phyloP scores from a whole-genome alignment of 2,888 invertebrate genomes.

The Nomada hirtipes region DNA sequence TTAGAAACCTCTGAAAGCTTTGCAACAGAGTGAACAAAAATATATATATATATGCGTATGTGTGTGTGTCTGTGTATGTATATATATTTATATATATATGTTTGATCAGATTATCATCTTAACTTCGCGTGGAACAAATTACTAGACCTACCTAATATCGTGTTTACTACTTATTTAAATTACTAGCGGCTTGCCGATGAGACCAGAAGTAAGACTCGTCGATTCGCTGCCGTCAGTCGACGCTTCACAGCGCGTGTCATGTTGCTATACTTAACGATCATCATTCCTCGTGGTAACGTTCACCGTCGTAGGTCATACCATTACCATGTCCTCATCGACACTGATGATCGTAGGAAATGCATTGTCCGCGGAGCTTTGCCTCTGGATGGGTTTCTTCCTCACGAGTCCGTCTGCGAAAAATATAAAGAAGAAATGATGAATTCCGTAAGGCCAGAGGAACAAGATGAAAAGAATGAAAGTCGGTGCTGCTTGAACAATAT shows the following conservation, averaged over 20 bases:
- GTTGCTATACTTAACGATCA: slow-evolving; percentile 60
- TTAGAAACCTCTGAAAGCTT: slow-evolving; percentile 59
- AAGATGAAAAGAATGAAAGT: too few relatives aligned
- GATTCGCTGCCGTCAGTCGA: slow-evolving; percentile 65
- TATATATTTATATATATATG: slow-evolving; percentile 19
- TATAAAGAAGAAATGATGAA: slow-evolving; percentile 38
- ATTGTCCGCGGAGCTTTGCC: slow-evolving; percentile 82
- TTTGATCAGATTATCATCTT: slow-evolving; percentile 61
- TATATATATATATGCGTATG: not conserved
- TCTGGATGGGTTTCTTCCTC: slow-evolving; percentile 81
- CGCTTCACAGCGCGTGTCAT: slow-evolving; percentile 66
- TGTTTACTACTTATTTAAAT: slow-evolving; percentile 73
- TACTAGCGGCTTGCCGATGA: slow-evolving; percentile 70
- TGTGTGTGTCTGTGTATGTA: not conserved
- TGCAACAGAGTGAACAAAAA: slow-evolving; percentile 57
- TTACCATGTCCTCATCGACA: slow-evolving; percentile 83
- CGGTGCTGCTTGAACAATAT: too few relatives aligned
- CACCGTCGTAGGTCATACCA: slow-evolving; percentile 81
- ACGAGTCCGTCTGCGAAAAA: slow-evolving; percentile 78
- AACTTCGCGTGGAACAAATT: slow-evolving; percentile 74
- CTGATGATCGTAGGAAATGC: slow-evolving; percentile 81
- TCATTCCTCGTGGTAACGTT: slow-evolving; percentile 54
- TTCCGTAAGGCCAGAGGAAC: not conserved
- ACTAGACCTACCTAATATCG: slow-evolving; percentile 76
- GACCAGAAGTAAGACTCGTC: slow-evolving; percentile 66